These are phyloP conservation scores for Pammene aurita DNA, from an alignment of 2,888 invertebrate genomes.

Conservation along the genomic window DNA sequence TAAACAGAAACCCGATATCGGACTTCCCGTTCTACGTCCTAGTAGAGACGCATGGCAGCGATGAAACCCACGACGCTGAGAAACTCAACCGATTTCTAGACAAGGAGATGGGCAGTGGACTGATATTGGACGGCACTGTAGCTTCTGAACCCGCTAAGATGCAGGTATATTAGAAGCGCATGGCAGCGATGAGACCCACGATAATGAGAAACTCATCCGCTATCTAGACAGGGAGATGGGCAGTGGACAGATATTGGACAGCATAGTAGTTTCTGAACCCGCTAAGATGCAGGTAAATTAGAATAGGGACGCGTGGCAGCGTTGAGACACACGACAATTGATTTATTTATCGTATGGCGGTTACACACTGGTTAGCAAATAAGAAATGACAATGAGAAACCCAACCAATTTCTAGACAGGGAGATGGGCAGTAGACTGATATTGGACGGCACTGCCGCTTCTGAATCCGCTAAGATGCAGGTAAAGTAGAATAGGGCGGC, in stretches of 20 bases:
- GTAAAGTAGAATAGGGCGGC: not conserved
- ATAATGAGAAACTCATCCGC: constrained; percentile 91
- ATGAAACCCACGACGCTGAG: constrained; percentile 92
- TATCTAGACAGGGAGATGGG: constrained; percentile 91
- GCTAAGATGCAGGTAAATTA: not conserved
- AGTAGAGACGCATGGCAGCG: constrained; percentile 94
- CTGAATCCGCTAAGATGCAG: not conserved
- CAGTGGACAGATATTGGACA: constrained; percentile 89
- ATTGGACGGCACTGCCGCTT: constrained; percentile 89
- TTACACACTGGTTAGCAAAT: too few relatives aligned
- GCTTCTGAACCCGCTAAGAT: constrained; percentile 93
- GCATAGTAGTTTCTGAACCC: constrained; percentile 84
- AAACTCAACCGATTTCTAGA: constrained; percentile 92
- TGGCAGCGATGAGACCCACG: constrained; percentile 92
- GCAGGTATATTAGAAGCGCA: constrained; percentile 91
- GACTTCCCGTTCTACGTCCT: constrained; percentile 92
- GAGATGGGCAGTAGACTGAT: constrained; percentile 89
- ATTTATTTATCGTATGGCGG: too few relatives aligned
- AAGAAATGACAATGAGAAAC: constrained; percentile 96
- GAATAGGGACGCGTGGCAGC: too few relatives aligned
- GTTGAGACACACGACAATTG: not conserved
- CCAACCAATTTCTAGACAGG: constrained; percentile 88
- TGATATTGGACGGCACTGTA: constrained; percentile 92
- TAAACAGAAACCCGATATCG: constrained; percentile 81
- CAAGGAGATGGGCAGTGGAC: constrained; percentile 86